phyloP scores from a whole-genome alignment of 2,113 vertebrate species.

The cat (Felis catus) region F.catus_Fca126_mat1.0 CM031418.1:139278001-139278500 shows the following conservation, averaged over 20 bases:
- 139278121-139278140: not conserved
- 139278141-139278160: not conserved
- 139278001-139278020: not conserved
- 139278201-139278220: not conserved
- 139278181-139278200: not conserved
- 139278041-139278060: not conserved
- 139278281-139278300: not conserved
- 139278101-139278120: not conserved
- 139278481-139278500: not conserved
- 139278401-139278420: not conserved
- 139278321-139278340: not conserved
- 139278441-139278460: not conserved
- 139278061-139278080: not conserved
- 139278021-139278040: not conserved
- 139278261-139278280: not conserved
- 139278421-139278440: not conserved
- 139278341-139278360: not conserved
- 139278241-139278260: not conserved
- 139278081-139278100: not conserved
- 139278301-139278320: not conserved
- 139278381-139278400: not conserved
- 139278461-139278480: not conserved
- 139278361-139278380: not conserved
- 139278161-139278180: not conserved
- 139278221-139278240: accelerated